Evolutionary conservation across 2,888 invertebrate genomes (phyloP), one percentile per base, ranked within the genome.

Genomic region (Acanthococcus lagerstroemiae): DNA sequence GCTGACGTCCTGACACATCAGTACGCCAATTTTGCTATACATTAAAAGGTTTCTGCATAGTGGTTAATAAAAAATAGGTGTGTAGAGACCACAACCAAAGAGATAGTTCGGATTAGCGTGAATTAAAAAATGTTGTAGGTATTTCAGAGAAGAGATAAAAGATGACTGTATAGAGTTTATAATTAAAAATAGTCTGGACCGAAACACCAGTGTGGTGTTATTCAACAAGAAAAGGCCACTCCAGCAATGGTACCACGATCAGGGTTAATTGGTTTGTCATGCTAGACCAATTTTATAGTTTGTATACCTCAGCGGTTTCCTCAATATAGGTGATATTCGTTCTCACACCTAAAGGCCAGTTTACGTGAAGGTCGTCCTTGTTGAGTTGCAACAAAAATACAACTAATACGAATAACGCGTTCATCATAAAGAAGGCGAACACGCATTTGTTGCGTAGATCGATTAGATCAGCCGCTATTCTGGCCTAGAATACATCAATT

Each of bases 351-450:
- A 93, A 84, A 77, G 95, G 95, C 95, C 95, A 95, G 81, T 92
- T 85, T 80, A 95, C 87, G 82, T 95, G 93, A 78, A 96, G 86
- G 81, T 91, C 90, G 83, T 95, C 93, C 86, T 95, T 95, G 83
- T 96, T 95, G 80, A 96, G 85, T 86, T 97, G 96, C 78, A 99
- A 88, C 80, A 97, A 88, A 82, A 97, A 93, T 77, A 97, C 95
- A 80, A 95, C 91, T 82, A 97, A 87, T 78, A 96, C 93, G 86
- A 96, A 97, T 77, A 97, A 86, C 79, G 95, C 92, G 86, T 97
- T 99, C 84, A 96, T 89, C 95, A 97, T 96, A 82, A 96, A 90
- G 86, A 96, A 95, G 77, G 91, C 92, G 80, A 95, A 94, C 76
- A 94, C 93, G 75, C 92, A 91, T 80, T 95, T 94, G 85, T 96